These are phyloP conservation scores for Spea bombifrons DNA, from an alignment of 2,113 vertebrate species.

Conservation along the genomic window DNA sequence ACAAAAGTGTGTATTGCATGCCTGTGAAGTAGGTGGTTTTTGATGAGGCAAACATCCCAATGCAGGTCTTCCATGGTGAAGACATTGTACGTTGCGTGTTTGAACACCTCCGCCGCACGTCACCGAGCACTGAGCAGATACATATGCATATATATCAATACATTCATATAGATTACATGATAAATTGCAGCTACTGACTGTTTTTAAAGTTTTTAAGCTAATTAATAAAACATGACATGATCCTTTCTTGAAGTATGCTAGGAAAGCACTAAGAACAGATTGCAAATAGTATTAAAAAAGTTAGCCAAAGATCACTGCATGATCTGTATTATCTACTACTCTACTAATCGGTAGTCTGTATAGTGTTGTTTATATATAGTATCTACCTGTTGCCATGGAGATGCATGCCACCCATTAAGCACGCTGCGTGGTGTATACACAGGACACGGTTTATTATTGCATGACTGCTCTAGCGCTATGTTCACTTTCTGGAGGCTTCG, in stretches of 20 bases:
- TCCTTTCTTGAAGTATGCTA: too few relatives aligned
- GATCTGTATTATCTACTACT: too few relatives aligned
- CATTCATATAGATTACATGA: too few relatives aligned
- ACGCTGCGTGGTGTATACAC: slow-evolving; percentile 51
- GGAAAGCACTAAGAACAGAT: too few relatives aligned
- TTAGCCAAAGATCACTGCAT: too few relatives aligned
- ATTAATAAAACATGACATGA: too few relatives aligned
- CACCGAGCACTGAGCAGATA: slow-evolving; percentile 81
- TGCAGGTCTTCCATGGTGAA: slow-evolving; percentile 78
- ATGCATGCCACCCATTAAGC: slow-evolving; percentile 81
- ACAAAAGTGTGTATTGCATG: slow-evolving; percentile 95
- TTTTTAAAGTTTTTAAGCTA: too few relatives aligned
- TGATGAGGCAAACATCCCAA: slow-evolving; percentile 77
- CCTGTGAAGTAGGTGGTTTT: slow-evolving; percentile 79
- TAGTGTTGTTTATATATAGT: too few relatives aligned
- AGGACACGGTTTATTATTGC: slow-evolving; percentile 72
- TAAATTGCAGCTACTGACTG: too few relatives aligned
- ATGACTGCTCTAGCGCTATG: slow-evolving; percentile 77
- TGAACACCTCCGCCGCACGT: slow-evolving; percentile 94
- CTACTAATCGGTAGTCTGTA: too few relatives aligned
- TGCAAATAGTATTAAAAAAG: too few relatives aligned
- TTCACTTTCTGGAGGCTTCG: slow-evolving; percentile 79
- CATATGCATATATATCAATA: too few relatives aligned
- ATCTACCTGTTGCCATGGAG: slow-evolving; percentile 90
- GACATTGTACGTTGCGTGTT: slow-evolving; percentile 81